A percentile compares a stretch with the other conserved stretches of the same genome.
phyloP scores from a whole-genome alignment of 2,888 invertebrate genomes.

The Epistrophe eligans region DNA sequence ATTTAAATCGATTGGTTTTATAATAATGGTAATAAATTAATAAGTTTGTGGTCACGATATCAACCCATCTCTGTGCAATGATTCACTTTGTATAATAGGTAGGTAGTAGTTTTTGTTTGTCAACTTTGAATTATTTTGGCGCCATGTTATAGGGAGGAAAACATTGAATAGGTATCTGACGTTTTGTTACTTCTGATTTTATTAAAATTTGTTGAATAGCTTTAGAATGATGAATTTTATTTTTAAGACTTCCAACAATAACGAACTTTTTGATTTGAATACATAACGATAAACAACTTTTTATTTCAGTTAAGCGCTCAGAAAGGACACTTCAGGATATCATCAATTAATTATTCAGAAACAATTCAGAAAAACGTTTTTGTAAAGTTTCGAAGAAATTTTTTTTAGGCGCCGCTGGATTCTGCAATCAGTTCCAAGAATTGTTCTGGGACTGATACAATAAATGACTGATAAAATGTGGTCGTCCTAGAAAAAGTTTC shows the following conservation, averaged over 20 bases:
- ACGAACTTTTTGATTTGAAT: too few species aligned
- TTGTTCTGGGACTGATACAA: too few species aligned
- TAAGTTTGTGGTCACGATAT: constrained; percentile 62
- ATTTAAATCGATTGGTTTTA: constrained; percentile 58
- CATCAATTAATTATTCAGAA: too few species aligned
- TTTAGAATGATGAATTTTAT: neutral
- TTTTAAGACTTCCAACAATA: neutral
- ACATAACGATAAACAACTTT: too few species aligned
- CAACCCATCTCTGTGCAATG: constrained; percentile 34
- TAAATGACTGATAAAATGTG: too few species aligned
- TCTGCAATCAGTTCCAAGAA: too few species aligned
- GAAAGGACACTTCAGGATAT: too few species aligned
- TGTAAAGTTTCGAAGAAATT: too few species aligned
- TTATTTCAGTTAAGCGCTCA: too few species aligned
- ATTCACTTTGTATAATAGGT: constrained; percentile 20
- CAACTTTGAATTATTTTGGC: neutral
- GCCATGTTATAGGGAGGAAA: neutral
- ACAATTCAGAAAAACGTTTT: too few species aligned
- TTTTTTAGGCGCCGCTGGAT: too few species aligned
- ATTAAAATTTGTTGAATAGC: neutral
- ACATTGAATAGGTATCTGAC: neutral
- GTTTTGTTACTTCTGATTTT: neutral
- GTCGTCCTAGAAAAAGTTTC: too few species aligned
- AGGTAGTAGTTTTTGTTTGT: neutral
- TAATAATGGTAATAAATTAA: constrained; percentile 61